Conservation (phyloP, 2,888 invertebrate genomes). For the Brachylomia viminalis region DNA sequence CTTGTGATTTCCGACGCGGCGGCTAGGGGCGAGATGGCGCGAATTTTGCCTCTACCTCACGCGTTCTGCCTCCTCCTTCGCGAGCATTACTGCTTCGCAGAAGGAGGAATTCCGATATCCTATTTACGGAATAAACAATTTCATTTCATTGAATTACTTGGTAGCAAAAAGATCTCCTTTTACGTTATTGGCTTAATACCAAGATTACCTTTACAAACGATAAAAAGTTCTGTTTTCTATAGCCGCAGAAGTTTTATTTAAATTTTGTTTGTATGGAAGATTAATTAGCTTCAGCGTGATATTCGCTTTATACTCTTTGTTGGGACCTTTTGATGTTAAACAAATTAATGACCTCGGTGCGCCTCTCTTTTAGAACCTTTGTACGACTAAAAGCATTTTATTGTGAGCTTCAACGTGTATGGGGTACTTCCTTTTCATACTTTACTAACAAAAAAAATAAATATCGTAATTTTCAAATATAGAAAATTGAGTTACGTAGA, state of each 20-base stretch:
- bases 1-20: too few relatives aligned
- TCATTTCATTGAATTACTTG: too few relatives aligned
- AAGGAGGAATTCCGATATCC: too few relatives aligned
- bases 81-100: too few relatives aligned
- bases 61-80: too few relatives aligned
- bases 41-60: too few relatives aligned
- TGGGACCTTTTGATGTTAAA: conserved; percentile 38
- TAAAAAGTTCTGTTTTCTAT: not conserved
- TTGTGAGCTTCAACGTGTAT: conserved; percentile 37
- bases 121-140: too few relatives aligned
- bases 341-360: conserved; percentile 53
- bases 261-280: conserved; percentile 36
- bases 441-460: not conserved
- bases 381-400: conserved; percentile 44
- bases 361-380: conserved; percentile 49
- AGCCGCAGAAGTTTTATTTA: conserved; percentile 14
- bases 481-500: too few relatives aligned
- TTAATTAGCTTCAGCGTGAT: conserved; percentile 47
- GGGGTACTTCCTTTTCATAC: conserved; percentile 4
- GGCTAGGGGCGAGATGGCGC: too few relatives aligned
- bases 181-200: too few relatives aligned
- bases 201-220: conserved; percentile 11
- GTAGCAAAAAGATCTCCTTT: not conserved
- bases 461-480: too few relatives aligned
- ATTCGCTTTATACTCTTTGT: conserved; percentile 39